These are phyloP conservation scores for Conchocele bisecta DNA, from an alignment of 2,888 invertebrate species.

Conservation along the genomic window DNA sequence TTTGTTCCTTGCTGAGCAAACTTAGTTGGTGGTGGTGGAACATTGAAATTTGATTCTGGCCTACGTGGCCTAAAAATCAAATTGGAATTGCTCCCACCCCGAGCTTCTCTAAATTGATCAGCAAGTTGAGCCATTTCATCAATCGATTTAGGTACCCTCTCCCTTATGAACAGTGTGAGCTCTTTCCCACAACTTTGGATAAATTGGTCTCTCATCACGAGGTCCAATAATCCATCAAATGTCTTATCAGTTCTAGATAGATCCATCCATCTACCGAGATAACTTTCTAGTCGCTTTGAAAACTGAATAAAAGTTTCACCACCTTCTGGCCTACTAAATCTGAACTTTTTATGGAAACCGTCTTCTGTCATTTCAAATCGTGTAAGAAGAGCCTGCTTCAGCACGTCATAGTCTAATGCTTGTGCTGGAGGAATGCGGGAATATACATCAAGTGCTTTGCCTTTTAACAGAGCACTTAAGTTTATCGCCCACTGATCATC, in stretches of 20 bases:
- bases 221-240: constrained; percentile 15
- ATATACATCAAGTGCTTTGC: constrained; percentile 20
- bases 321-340: constrained; percentile 11
- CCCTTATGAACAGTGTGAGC: constrained; percentile 7
- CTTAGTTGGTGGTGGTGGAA: no score
- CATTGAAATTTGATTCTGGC: no score
- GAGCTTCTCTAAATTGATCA: constrained; percentile 27
- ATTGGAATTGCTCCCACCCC: neutral
- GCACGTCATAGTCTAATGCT: constrained; percentile 6
- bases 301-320: constrained; percentile 24
- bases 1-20: no score
- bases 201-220: constrained; percentile 23
- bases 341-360: constrained; percentile 14
- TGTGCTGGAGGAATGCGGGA: neutral
- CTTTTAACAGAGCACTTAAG: no score
- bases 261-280: constrained; percentile 26
- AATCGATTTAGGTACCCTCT: constrained; percentile 3
- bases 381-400: constrained; percentile 14
- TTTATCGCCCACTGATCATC: no score
- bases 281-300: constrained; percentile 3
- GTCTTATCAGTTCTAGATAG: constrained; percentile 14
- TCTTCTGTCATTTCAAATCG: constrained; percentile 25
- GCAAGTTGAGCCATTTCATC: constrained; percentile 20
- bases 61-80: neutral
- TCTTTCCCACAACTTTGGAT: constrained; percentile 15